phyloP scores from a whole-genome alignment of 1,140 invertebrate species.

The Pogonomyrmex barbatus region DNA sequence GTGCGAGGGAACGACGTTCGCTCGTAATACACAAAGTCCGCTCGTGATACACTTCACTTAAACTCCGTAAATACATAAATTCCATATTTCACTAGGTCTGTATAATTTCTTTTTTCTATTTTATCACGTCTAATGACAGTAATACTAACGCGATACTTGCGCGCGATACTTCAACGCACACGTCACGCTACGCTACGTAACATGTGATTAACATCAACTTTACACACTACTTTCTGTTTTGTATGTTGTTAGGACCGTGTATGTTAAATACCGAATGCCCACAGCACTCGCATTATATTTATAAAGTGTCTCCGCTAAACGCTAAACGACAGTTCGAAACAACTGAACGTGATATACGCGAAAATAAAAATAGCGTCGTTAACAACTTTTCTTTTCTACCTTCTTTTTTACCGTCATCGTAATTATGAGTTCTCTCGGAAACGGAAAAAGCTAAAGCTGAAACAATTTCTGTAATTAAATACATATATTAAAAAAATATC shows the following conservation, averaged over 20 bases:
- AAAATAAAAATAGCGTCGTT: constrained; percentile 25
- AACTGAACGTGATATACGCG: background rate
- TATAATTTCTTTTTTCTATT: background rate
- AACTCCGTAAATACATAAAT: background rate
- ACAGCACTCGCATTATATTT: constrained; percentile 38
- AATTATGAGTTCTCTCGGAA: background rate
- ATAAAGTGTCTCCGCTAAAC: constrained; percentile 19
- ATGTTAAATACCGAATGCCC: constrained; percentile 32
- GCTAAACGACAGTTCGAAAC: constrained; percentile 15
- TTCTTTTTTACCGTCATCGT: background rate
- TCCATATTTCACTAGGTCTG: constrained; percentile 15
- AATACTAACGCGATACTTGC: constrained; percentile 6
- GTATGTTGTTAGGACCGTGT: constrained; percentile 74
- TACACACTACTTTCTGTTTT: constrained; percentile 73
- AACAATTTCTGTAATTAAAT: background rate
- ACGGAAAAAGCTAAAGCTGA: background rate
- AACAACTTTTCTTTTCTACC: background rate
- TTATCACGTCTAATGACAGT: constrained; percentile 28
- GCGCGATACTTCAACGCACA: background rate
- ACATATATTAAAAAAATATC: background rate
- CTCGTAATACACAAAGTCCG: background rate
- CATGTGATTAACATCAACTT: constrained; percentile 67
- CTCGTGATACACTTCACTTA: background rate
- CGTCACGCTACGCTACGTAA: constrained; percentile 23
- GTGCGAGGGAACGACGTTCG: background rate